Evolutionary conservation across 2,797 vertebrate species (phyloP).

Genomic region (Aplochiton taeniatus): DNA sequence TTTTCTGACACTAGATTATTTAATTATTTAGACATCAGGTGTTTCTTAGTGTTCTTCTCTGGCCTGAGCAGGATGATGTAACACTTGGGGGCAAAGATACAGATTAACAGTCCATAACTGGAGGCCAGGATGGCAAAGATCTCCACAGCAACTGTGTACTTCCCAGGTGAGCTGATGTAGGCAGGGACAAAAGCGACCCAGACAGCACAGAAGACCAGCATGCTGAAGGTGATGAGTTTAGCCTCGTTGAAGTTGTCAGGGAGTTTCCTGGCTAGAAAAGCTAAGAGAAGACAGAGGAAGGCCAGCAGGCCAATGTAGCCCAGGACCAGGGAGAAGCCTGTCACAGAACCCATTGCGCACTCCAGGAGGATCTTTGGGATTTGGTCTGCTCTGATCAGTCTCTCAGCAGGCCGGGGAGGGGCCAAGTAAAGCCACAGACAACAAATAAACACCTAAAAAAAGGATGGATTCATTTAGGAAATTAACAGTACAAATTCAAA

Average conservation of each 20-base stretch:
- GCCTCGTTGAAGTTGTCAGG: conserved; percentile 62
- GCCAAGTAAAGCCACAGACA: conserved; percentile 45
- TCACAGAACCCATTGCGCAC: conserved; percentile 52
- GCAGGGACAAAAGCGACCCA: conserved; percentile 61
- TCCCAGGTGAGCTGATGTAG: conserved; percentile 60
- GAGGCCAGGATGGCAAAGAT: conserved; percentile 62
- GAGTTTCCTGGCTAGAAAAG: conserved; percentile 59
- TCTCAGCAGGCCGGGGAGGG: conserved; percentile 50
- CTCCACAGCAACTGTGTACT: conserved; percentile 60
- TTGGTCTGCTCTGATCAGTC: conserved; percentile 32
- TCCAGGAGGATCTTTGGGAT: conserved; percentile 52
- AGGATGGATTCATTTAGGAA: no score
- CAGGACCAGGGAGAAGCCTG: conserved; percentile 50
- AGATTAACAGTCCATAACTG: conserved; percentile 54
- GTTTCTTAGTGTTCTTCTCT: conserved; percentile 58
- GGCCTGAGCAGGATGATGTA: conserved; percentile 59
- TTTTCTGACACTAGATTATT: not conserved
- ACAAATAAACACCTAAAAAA: conserved; percentile 56
- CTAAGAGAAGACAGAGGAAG: conserved; percentile 49
- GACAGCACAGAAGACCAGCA: conserved; percentile 60
- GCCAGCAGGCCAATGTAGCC: conserved; percentile 58
- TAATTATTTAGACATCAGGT: conserved; percentile 49
- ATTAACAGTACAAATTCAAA: no score
- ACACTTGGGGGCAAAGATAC: conserved; percentile 62
- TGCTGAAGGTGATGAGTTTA: conserved; percentile 64